Conservation (phyloP, 2,113 vertebrate genomes). For the Patagioenas fasciata region DNA sequence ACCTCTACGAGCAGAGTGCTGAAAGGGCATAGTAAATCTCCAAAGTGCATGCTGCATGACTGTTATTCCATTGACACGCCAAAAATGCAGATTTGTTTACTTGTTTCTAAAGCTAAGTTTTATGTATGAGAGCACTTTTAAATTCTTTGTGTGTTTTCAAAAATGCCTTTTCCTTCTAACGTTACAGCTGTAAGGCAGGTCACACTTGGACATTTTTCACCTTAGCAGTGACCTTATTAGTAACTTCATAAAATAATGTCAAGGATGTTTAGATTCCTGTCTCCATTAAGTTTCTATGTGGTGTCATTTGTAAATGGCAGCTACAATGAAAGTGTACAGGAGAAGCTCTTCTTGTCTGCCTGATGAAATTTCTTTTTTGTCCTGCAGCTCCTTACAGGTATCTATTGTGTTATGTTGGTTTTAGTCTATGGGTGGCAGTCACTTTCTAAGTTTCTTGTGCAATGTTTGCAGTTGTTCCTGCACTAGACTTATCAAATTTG, state of each 20-base stretch:
- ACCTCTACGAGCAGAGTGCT: neutral
- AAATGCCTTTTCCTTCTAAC: neutral
- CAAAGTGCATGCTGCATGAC: accelerated
- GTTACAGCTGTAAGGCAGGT: neutral
- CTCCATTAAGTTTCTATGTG: neutral
- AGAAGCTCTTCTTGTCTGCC: neutral
- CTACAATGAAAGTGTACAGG: neutral
- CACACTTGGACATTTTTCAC: neutral
- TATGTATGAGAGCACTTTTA: neutral
- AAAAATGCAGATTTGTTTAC: neutral
- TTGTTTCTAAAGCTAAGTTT: neutral
- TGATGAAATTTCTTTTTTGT: neutral
- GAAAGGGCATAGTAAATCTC: neutral
- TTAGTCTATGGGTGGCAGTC: constrained; percentile 72
- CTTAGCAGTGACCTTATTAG: neutral
- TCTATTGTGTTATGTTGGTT: constrained; percentile 26
- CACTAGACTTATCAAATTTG: neutral
- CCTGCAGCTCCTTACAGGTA: neutral
- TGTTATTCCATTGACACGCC: neutral
- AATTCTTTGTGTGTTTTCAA: neutral
- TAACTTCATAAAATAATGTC: neutral
- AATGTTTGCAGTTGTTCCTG: constrained; percentile 4
- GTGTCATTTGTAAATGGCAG: neutral
- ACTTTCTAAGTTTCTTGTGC: constrained; percentile 54
- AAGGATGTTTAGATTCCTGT: neutral